A percentile compares a stretch with the other conserved stretches of the same genome.
phyloP scores from a whole-genome alignment of 2,797 vertebrate genomes.

The Bufotes viridis region DNA sequence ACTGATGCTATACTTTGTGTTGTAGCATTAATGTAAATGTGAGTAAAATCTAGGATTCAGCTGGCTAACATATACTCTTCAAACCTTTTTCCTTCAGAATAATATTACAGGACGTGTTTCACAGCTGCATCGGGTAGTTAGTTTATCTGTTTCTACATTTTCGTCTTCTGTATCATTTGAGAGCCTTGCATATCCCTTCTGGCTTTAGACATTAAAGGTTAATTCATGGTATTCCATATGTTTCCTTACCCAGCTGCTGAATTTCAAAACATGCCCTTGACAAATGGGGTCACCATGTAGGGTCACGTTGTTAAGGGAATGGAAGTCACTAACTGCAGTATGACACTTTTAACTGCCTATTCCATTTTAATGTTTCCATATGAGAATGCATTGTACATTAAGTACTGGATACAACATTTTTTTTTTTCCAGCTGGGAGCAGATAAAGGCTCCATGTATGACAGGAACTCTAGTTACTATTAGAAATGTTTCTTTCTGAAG shows the following conservation, averaged over 20 bases:
- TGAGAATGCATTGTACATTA: neutral
- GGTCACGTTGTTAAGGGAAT: constrained; percentile 11
- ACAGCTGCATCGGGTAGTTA: neutral
- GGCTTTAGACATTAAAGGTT: constrained; percentile 54
- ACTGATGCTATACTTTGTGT: neutral
- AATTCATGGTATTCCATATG: constrained; percentile 25
- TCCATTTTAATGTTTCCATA: constrained; percentile 47
- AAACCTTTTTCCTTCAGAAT: neutral
- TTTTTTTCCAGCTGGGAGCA: constrained; percentile 26
- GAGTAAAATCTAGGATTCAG: neutral
- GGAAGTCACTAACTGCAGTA: constrained; percentile 44
- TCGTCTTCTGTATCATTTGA: constrained; percentile 31
- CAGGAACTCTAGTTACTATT: constrained; percentile 37
- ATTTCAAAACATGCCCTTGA: neutral
- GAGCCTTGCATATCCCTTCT: constrained; percentile 48
- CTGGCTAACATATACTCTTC: too few species aligned
- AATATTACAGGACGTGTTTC: constrained; percentile 15
- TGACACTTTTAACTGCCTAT: constrained; percentile 41
- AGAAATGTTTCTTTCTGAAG: constrained; percentile 12
- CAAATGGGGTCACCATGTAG: constrained; percentile 33
- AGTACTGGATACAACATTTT: constrained; percentile 10
- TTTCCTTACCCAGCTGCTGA: constrained; percentile 41
- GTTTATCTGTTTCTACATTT: constrained; percentile 41
- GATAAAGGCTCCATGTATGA: constrained; percentile 38
- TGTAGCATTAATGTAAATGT: neutral